Base-by-base conservation (phyloP, 2,888 invertebrate species). In the Apoda limacodes region DNA sequence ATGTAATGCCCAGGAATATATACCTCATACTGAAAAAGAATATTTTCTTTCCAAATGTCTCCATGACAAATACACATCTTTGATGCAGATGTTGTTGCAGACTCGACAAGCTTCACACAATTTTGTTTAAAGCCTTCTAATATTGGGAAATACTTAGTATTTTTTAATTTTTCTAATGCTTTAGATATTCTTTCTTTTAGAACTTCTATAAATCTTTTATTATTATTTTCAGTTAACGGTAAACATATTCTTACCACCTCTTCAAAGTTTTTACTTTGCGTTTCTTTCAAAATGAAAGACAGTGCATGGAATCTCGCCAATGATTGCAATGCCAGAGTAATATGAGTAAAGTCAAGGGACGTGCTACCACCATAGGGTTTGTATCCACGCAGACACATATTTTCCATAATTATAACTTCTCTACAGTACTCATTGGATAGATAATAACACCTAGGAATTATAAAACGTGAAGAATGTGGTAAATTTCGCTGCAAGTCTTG, bases 31-130 rank as follows among this genome's bases (percentile, higher is more conserved):
- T 66, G 61, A 49, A 57, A 80, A 11, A 80, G 46, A 30, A 78
- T 60, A 39, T 80, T 80, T 48, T 76, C 78, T 44, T 76, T 78
- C 80, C 80, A 80, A 20, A 75, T 63, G 48, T 80, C 80, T 13
- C 76, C 76, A 46, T 80, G 80, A 37, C 75, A 70, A 30, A 80
- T 48, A 35, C 70, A 74, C 10, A 53, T 51, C 21, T 46, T 48
- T 23, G 51, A 43, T 3, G 55, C 61, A 11, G 47, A 46, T 11
- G 42, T 39, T 11, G 47, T 38, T 1, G 56, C 48, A 2, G 43
- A 43, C 30, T 60, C 55, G 35, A 66, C 59, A 39, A 50, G 46
- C 22, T 40, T 43, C 2, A 29, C 43, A 48, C 62, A 70, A 25
- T 68, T 53, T 2, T 43, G 28, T 39, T 50, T 56, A 3, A 76